These are phyloP conservation scores for Erythrocercus mccallii DNA, from an alignment of 2,113 vertebrate species.

Conservation along the genomic window DNA sequence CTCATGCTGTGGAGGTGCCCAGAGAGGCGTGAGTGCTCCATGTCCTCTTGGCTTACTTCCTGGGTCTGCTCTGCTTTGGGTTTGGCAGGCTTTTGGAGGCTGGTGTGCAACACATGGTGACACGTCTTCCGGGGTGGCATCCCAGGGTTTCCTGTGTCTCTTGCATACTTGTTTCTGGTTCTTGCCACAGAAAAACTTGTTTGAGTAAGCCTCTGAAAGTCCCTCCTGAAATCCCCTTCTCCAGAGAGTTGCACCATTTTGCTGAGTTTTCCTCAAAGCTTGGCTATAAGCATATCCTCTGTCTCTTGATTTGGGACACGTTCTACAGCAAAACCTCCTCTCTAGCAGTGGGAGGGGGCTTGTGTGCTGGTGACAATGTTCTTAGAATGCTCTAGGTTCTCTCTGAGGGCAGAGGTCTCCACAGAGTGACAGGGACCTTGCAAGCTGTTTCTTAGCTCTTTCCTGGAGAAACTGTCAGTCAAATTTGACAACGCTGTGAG, in stretches of 20 bases:
- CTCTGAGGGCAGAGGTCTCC: background rate
- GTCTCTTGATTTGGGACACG: background rate
- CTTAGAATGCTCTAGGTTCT: no score
- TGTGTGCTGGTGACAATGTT: background rate
- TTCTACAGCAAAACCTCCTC: background rate
- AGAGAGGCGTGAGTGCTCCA: background rate
- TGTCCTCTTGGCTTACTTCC: background rate
- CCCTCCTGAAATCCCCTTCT: background rate
- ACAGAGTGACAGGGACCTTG: accelerated
- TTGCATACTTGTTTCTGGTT: background rate
- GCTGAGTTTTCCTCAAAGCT: accelerated
- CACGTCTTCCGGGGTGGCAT: background rate
- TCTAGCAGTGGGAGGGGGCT: accelerated
- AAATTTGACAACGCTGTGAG: accelerated
- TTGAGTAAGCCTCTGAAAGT: background rate
- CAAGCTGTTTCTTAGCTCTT: background rate
- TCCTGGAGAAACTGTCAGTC: background rate
- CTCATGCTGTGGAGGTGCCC: background rate
- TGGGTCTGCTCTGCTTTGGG: background rate
- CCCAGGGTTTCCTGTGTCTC: background rate
- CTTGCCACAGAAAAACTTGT: background rate
- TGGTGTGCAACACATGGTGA: background rate
- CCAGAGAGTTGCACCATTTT: accelerated
- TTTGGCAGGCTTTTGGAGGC: background rate
- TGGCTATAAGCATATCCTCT: background rate